A percentile compares a stretch with the other conserved stretches of the same genome.
These are phyloP conservation scores for Drosophila prosaltans DNA, from an alignment of 1,140 invertebrate species.

Conservation along the genomic window DNA sequence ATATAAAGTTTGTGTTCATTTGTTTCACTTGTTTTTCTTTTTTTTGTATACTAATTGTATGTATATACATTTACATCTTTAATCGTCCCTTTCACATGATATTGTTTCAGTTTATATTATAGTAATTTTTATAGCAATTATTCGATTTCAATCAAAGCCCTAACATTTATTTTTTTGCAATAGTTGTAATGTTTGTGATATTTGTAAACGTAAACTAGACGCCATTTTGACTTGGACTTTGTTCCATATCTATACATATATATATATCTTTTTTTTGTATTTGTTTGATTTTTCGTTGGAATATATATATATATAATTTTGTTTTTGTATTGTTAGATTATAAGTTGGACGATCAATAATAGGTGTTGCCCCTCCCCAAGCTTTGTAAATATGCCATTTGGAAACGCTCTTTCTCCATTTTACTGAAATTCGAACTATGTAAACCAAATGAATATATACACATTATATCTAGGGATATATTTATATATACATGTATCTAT, in stretches of 20 bases:
- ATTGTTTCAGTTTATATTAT: background rate
- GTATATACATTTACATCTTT: conserved; percentile 52
- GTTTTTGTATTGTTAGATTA: conserved; percentile 32
- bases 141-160: background rate
- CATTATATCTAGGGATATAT: background rate
- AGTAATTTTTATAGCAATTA: conserved; percentile 34
- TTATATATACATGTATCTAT: background rate
- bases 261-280: conserved; percentile 23
- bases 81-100: background rate
- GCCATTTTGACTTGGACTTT: conserved; percentile 42
- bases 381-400: conserved; percentile 47
- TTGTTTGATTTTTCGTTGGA: conserved; percentile 13
- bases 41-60: conserved; percentile 11
- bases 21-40: background rate
- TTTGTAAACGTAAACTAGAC: conserved; percentile 50
- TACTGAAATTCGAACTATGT: background rate
- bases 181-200: conserved; percentile 48
- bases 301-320: background rate
- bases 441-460: conserved; percentile 2
- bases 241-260: conserved; percentile 2
- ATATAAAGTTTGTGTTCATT: background rate
- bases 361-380: background rate
- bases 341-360: conserved; percentile 22
- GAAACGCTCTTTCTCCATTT: conserved; percentile 19
- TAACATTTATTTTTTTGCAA: conserved; percentile 17